Conservation (phyloP, 2,113 vertebrate genomes). For the Fregata magnificens region DNA sequence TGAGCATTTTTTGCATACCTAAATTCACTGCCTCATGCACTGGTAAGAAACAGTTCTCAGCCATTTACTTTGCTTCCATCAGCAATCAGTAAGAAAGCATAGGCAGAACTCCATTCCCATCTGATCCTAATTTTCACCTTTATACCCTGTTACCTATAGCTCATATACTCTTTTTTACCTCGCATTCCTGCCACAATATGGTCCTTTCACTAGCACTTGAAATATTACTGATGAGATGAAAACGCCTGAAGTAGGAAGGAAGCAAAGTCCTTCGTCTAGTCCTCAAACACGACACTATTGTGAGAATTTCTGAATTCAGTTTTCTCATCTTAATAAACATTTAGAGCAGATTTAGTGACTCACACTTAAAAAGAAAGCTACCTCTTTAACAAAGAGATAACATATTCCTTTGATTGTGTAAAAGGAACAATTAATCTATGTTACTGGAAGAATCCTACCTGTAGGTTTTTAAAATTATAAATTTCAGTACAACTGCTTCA, state of each 20-base stretch:
- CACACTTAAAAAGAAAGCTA: neutral
- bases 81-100: neutral
- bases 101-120: neutral
- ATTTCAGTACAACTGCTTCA: neutral
- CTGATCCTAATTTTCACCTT: neutral
- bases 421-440: neutral
- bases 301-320: neutral
- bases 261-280: neutral
- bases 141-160: neutral
- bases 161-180: neutral
- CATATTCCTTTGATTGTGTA: neutral
- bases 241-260: neutral
- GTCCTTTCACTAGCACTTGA: neutral
- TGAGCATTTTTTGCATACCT: neutral
- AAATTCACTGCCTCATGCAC: neutral
- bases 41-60: neutral
- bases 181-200: neutral
- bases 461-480: neutral
- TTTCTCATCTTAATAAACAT: neutral
- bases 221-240: neutral
- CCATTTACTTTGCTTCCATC: neutral
- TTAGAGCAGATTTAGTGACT: neutral
- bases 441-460: neutral
- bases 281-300: neutral
- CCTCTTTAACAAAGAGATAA: neutral